Evolutionary conservation across 1,140 invertebrate genomes (phyloP), one percentile per base, ranked within the genome.

Genomic region (Drosophila murphyi): DNA sequence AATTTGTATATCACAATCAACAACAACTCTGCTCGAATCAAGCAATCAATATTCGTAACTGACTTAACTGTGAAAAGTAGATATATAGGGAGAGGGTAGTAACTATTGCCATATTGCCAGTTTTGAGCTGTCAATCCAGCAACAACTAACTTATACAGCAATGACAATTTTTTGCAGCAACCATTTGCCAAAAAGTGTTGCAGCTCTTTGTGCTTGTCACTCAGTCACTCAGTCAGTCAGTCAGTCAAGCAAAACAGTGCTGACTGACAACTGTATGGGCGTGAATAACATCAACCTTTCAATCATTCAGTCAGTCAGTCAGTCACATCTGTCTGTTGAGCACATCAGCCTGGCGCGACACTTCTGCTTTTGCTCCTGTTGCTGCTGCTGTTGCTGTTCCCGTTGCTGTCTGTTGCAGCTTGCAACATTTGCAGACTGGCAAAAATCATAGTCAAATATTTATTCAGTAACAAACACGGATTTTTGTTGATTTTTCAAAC

Each of bases 401-500:
- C 0, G 12, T 12, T 12, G 12, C 20, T 39, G 8, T 20, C 43
- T 50, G 32, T 32, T 43, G 69, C 68, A 47, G 20, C n/a, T 72
- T 71, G 52, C 47, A 29, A 54, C 52, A 62, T 31, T 63, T 63
- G 52, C 52, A 70, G 1, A 31, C 59, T 43, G 47, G 8, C 7
- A 57, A 47, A 54, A 65, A 47, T 61, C 65, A 70, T 39, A 37
- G 51, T 56, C 68, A 72, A 87, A 87, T 87, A 87, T 88, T 87
- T 82, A 82, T 87, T 79, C 76, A 75, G 69, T 28, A 51, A 51
- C 73, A 80, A 81, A 77, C 39, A 78, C 43, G 65, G 50, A 77
- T 78, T 72, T 64, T 78, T 87, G 68, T 73, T 76, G 56, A 64
- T 67, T 61, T 85, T 70, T 59, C 51, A 3, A 64, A 61, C 68